Evolutionary conservation across 2,113 vertebrate genomes (phyloP), one percentile per base, ranked within the genome.

Genomic region (Nothobranchius furzeri): DNA sequence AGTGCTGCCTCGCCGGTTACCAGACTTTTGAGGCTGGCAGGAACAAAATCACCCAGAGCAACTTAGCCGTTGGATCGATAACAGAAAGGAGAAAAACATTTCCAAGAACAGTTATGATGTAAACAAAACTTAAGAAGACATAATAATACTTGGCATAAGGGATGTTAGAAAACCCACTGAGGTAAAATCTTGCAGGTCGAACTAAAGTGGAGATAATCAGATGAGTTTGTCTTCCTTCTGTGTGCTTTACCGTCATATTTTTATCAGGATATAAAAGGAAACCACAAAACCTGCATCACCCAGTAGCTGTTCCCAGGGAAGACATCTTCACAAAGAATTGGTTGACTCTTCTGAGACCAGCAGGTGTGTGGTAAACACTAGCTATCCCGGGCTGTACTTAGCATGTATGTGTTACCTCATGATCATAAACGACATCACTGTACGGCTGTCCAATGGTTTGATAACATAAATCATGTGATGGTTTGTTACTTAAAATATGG

Each of bases 1-100:
- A 99, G 79, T 97, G 97, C 52, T 99, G 97, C 97, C 89, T 99
- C 82, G 96, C 96, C 0, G 97, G 97, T 60, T 98, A 99, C 92
- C 97, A 99, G 94, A 97, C 94, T 60, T 98, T 96, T 59, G 97
- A 99, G 89, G 96, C 96, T 0, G 87, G 95, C 0, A 98, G 92
- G 20, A 20, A 20, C 20, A 20, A 20, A 20, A 20, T 20, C 1
- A 20, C 20, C 20, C 20, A 20, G 20, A 99, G 97, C 93, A 99
- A 99, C 91, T 99, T 99, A 3, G 96, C 97, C 0, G 96, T 98
- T 49, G 97, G 97, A 64, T 99, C 20, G 24, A 89, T 89, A 15
- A 81, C 13, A 15, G 53, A 50, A 12, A 88, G 83, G 7, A 87
- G 68, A 25, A 85, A 42, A 10, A 50, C 25, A 65, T 89, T 30